These are phyloP conservation scores for Drosophila colorata DNA, from an alignment of 2,888 invertebrate species.

Conservation along the genomic window DNA sequence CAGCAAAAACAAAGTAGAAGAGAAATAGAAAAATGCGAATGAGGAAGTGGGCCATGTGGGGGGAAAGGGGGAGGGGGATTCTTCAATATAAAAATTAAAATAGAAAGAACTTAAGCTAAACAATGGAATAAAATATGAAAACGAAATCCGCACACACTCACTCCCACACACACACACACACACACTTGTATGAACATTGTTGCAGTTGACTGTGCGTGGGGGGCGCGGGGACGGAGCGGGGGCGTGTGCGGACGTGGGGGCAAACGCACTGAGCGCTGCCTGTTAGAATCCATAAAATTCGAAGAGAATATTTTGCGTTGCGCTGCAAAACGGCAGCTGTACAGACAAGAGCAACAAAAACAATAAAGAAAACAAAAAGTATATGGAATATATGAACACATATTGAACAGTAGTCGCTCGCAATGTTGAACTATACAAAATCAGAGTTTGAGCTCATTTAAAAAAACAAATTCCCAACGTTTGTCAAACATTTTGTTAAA, in stretches of 20 bases:
- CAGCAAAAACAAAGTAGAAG: constrained; percentile 30
- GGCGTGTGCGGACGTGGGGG: background rate
- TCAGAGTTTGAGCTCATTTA: too few species aligned
- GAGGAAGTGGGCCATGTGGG: constrained; percentile 42
- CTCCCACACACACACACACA: background rate
- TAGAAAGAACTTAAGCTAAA: constrained; percentile 31
- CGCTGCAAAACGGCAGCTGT: constrained; percentile 3
- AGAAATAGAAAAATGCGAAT: constrained; percentile 24
- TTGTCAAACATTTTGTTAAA: too few species aligned
- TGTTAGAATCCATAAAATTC: constrained; percentile 20
- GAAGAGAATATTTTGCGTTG: constrained; percentile 43
- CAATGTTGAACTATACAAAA: background rate
- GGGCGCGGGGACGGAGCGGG: background rate
- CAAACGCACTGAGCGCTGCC: constrained; percentile 11
- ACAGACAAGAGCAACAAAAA: background rate
- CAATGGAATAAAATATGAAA: constrained; percentile 36
- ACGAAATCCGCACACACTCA: background rate
- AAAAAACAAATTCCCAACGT: too few species aligned
- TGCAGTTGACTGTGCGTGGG: constrained; percentile 19
- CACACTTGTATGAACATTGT: background rate
- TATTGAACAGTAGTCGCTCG: background rate
- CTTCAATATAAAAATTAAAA: constrained; percentile 34
- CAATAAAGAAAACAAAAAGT: background rate
- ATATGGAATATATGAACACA: constrained; percentile 3
- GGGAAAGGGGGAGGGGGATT: background rate